Base-by-base conservation (phyloP, 2,113 vertebrate species). In the Balaeniceps rex region DNA sequence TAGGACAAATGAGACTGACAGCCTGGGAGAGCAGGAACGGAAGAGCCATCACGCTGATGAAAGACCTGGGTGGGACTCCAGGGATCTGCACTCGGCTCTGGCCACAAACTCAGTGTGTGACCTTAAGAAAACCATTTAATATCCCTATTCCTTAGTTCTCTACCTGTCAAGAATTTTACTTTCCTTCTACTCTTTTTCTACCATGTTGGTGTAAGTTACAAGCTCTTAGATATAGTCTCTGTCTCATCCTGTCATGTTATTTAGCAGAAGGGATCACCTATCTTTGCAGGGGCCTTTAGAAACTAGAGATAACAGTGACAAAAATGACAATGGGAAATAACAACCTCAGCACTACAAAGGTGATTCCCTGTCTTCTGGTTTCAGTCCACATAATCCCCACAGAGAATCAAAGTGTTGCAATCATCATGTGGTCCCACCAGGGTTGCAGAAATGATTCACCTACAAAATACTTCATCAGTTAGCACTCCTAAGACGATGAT, bases 1-100 rank as follows among this genome's bases (percentile, higher is more conserved):
- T 38, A 84, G 87, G 80, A 94, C 72, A 85, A 95, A 94, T 71
- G 79, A 78, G 74, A 79, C 51, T 83, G 91, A 72, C 91, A 94
- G 87, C 66, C 83, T 95, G 87, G 47, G 88, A 93, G 61, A 89
- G 87, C 76, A 82, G 88, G 60, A 69, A 71, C 42, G 63, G 78
- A 83, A 93, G 52, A 92, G 36, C 52, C 88, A 87, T 72, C 81
- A 42, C 0, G 2, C 42, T 77, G 88, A 93, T 69, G 76, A 95
- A 97, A 96, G 54, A 75, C 54, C 38, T 57, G 58, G 26, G 63
- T 83, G 82, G 51, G 38, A 70, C 81, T 76, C 75, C 25, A 34
- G 71, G 52, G 89, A 64, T 74, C 49, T 86, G 58, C 70, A 91
- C 55, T 95, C 51, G 51, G 36, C n/a, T 94, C 63, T 86, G 75